Evolutionary conservation across 2,797 vertebrate genomes (phyloP).

Genomic region (Pelobates cultripes): DNA sequence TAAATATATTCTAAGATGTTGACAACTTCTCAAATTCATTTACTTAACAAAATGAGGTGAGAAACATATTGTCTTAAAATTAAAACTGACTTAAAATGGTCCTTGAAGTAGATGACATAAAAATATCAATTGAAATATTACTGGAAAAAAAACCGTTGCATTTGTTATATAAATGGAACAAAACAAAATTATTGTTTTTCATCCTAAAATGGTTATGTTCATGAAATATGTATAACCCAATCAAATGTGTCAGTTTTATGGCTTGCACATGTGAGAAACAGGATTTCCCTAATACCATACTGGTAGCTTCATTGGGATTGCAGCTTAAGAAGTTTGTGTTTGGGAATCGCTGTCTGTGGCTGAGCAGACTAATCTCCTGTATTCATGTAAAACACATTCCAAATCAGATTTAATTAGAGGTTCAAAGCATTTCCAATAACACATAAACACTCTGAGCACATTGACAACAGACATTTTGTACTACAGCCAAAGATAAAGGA

Average conservation of each 20-base stretch:
- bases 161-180: background rate
- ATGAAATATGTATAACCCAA: background rate
- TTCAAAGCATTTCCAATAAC: slow-evolving; percentile 59
- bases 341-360: slow-evolving; percentile 21
- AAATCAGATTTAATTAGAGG: slow-evolving; percentile 70
- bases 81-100: too few species aligned
- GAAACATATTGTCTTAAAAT: too few species aligned
- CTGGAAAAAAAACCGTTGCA: background rate
- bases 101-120: too few species aligned
- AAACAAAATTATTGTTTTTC: background rate
- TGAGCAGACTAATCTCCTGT: slow-evolving; percentile 69
- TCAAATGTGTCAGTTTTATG: background rate
- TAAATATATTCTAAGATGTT: too few species aligned
- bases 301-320: slow-evolving; percentile 13
- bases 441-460: slow-evolving; percentile 50
- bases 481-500: slow-evolving; percentile 33
- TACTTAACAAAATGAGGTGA: too few species aligned
- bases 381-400: slow-evolving; percentile 65
- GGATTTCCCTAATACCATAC: background rate
- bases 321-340: slow-evolving; percentile 17
- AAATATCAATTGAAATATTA: too few species aligned
- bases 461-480: slow-evolving; percentile 30
- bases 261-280: background rate
- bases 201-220: slow-evolving; percentile 1
- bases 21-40: too few species aligned